Percentiles rank a stretch among this genome's conserved stretches.
phyloP scores from a whole-genome alignment of 2,797 vertebrate genomes.

The Pipistrellus nathusii region DNA sequence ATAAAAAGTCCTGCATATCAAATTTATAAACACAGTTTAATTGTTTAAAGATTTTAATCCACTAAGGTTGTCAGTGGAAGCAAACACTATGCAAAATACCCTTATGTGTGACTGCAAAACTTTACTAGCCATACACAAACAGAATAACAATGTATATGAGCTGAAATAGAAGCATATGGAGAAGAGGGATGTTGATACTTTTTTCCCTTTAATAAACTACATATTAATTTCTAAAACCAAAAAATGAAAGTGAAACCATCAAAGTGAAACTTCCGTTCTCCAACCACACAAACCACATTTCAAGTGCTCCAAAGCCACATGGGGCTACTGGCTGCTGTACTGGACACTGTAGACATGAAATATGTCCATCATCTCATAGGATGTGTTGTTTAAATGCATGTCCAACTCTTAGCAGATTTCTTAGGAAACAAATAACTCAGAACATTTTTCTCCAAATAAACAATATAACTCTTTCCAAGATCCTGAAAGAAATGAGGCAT shows the following conservation, averaged over 20 bases:
- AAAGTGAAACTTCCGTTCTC: not conserved
- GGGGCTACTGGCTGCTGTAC: not conserved
- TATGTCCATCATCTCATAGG: rapidly evolving
- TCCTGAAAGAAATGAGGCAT: not conserved
- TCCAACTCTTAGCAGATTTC: not conserved
- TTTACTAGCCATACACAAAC: not conserved
- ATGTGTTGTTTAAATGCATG: not conserved
- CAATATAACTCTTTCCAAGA: not conserved
- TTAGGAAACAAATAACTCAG: not conserved
- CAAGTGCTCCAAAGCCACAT: rapidly evolving
- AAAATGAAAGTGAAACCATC: not conserved
- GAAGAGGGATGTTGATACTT: not conserved
- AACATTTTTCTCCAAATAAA: not conserved
- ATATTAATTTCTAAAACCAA: conserved; percentile 33
- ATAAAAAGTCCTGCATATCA: not conserved
- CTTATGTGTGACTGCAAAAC: not conserved
- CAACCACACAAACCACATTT: not conserved
- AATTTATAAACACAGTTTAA: not conserved
- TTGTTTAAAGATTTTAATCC: conserved; percentile 1
- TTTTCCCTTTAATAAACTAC: conserved; percentile 13
- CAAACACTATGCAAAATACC: not conserved
- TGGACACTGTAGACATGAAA: rapidly evolving
- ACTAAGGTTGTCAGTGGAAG: not conserved
- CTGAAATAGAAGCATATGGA: conserved; percentile 11
- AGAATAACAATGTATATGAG: not conserved